A percentile compares a stretch with the other conserved stretches of the same genome.
Conservation (phyloP, 2,888 invertebrate species). For the Drosophila nr. medialis region DNA sequence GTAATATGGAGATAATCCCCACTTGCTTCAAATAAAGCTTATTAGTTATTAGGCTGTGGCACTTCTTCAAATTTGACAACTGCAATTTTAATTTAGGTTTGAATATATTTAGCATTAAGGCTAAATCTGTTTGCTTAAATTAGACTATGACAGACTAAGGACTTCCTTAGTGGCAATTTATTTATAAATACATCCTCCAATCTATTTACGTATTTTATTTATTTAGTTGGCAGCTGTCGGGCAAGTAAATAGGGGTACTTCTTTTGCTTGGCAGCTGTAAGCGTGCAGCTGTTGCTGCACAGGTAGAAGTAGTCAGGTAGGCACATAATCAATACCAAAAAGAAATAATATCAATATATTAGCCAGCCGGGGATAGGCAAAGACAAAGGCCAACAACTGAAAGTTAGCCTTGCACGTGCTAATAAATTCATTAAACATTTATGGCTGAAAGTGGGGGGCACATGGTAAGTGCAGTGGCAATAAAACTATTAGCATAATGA, state of each 20-base stretch:
- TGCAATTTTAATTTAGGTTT: background rate
- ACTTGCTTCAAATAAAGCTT: background rate
- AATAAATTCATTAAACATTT: slow-evolving; percentile 79
- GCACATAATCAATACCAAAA: slow-evolving; percentile 51
- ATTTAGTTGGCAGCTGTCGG: slow-evolving; percentile 37
- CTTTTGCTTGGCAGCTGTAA: background rate
- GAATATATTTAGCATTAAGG: background rate
- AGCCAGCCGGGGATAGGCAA: slow-evolving; percentile 7
- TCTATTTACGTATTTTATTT: slow-evolving; percentile 27
- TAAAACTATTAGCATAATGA: slow-evolving; percentile 73
- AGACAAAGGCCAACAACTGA: slow-evolving; percentile 23
- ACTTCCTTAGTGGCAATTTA: background rate
- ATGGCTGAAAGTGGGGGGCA: slow-evolving; percentile 32
- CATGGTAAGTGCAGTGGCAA: slow-evolving; percentile 48
- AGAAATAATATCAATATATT: slow-evolving; percentile 46
- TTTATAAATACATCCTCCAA: background rate
- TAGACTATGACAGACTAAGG: background rate
- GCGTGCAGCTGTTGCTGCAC: slow-evolving; percentile 10
- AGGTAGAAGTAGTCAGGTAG: slow-evolving; percentile 30
- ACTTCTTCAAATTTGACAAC: background rate
- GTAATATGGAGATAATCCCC: background rate
- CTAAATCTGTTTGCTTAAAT: background rate
- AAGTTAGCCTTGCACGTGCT: slow-evolving; percentile 50
- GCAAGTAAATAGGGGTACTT: slow-evolving; percentile 1
- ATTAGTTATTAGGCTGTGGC: background rate